Evolutionary conservation across 2,113 vertebrate species (phyloP).

Genomic region (Equus przewalskii): DNA sequence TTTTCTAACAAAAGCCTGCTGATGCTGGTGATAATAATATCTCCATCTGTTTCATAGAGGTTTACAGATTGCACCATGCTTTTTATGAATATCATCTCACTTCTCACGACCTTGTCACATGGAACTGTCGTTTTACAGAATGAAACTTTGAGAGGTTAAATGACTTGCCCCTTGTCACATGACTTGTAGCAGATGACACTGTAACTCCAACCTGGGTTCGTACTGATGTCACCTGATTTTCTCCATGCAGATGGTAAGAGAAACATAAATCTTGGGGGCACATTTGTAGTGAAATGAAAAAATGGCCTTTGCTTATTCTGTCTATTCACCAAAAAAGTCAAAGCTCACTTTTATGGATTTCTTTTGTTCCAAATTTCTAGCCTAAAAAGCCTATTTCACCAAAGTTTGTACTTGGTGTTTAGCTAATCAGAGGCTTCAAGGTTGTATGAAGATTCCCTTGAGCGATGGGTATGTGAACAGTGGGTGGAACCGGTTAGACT

Average conservation of each 20-base stretch:
- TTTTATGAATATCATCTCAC: neutral
- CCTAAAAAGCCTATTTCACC: constrained; percentile 2
- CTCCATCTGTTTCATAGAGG: neutral
- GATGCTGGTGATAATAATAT: neutral
- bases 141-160: neutral
- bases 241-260: neutral
- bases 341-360: neutral
- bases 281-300: constrained; percentile 36
- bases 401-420: neutral
- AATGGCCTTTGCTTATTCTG: constrained; percentile 37
- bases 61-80: neutral
- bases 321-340: neutral
- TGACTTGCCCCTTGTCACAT: neutral
- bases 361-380: constrained; percentile 33
- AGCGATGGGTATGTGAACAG: neutral
- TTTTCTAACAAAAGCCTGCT: neutral
- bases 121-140: neutral
- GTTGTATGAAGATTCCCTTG: neutral
- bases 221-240: neutral
- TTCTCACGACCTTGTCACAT: neutral
- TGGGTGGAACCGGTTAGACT: neutral
- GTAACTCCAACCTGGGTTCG: neutral
- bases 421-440: neutral
- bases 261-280: neutral
- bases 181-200: neutral